Base-by-base conservation (phyloP, 2,888 invertebrate genomes). In the Mactromeris polynyma region DNA sequence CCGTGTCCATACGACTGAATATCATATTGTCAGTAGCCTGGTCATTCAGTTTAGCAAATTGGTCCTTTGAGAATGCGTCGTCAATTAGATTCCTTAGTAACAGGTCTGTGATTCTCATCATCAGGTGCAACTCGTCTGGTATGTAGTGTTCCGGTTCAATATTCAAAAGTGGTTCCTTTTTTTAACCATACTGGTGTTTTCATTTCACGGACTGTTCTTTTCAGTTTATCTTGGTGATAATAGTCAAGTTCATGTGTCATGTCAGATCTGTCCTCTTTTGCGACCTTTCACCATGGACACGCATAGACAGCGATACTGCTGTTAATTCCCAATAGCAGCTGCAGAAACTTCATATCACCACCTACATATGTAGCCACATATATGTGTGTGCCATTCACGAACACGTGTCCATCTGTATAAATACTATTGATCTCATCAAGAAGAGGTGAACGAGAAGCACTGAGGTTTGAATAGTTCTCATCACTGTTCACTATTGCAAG, bases 91-190 rank as follows among this genome's bases (percentile, higher is more conserved):
- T 90, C 54, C 85, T 38, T 11, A 87, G 54, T 7, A 88, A 69
- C 0, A 88, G 38, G 77, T 88, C 90, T 40, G 79, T 69, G n/a
- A 88, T 88, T 19, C 88, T 21, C 88, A 90, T 90, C 46, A 90
- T 26, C 19, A 88, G 33, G 84, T 88, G 90, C 7, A 90, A 54
- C 58, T 87, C 81, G 78, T 90, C 83, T 9, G 85, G 79, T 19
- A 89, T 51, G 14, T 87, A 81, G 36, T 89, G 78, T 31, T 84
- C 40, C 19, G 83, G 21, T 7, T 88, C 87, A 73, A 88, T 83
- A 14, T 86, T 64, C 1, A 90, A 51, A 7, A 88, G 54, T 11
- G 87, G 87, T 79, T 3, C 2, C 11, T 40, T 83, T 83, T 19
- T 17, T 3, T 7, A n/a, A 40, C 21, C 2, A 17, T 3, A 0